Evolutionary conservation across 2,797 vertebrate species (phyloP).

Genomic region (Meriones psammophilus): DNA sequence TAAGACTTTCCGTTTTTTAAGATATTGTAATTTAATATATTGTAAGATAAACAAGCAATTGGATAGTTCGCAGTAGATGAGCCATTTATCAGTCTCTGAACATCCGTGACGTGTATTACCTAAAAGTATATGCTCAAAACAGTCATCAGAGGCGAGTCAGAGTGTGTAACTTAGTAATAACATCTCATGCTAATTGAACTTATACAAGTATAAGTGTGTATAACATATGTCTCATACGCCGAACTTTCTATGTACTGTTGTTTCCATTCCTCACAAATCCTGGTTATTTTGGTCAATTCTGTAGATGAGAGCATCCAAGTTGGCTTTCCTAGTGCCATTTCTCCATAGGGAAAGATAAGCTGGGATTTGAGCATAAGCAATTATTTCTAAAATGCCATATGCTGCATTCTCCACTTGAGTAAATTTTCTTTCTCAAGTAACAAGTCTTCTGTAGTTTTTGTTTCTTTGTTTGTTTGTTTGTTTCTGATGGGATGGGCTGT

Average conservation of each 20-base stretch:
- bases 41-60: background rate
- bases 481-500: background rate
- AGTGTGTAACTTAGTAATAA: background rate
- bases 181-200: background rate
- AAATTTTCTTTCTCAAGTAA: background rate
- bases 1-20: background rate
- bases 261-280: conserved; percentile 8
- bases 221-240: background rate
- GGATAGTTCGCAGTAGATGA: background rate
- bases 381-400: background rate
- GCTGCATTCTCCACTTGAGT: background rate
- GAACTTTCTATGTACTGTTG: background rate
- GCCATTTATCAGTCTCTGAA: background rate
- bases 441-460: background rate
- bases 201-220: background rate
- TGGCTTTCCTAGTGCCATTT: background rate
- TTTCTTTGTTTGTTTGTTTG: background rate
- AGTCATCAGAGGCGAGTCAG: background rate
- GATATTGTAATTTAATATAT: background rate
- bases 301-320: background rate
- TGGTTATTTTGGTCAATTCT: background rate
- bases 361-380: background rate
- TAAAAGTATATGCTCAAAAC: background rate
- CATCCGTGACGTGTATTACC: background rate
- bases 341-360: background rate